These are phyloP conservation scores for Dendrocincla tyrannina DNA, from an alignment of 2,797 vertebrate genomes.

Conservation along the genomic window DNA sequence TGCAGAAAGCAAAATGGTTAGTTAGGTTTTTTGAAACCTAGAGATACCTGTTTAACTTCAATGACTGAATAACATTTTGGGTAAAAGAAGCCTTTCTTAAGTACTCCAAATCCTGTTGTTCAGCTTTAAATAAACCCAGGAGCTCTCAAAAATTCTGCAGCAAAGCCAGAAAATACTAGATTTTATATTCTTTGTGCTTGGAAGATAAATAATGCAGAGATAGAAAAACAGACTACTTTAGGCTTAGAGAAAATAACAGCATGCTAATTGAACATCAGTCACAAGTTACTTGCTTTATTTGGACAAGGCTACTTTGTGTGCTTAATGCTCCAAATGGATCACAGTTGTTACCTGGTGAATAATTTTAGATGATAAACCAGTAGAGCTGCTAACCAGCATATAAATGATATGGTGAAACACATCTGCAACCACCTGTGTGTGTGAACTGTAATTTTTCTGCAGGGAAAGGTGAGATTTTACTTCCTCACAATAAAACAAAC, in stretches of 20 bases:
- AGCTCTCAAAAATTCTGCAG: constrained; percentile 1
- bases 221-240: neutral
- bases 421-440: neutral
- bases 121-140: neutral
- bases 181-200: neutral
- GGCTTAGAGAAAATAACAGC: neutral
- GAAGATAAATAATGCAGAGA: constrained; percentile 8
- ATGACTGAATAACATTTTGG: neutral
- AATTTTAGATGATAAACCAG: neutral
- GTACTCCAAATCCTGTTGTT: neutral
- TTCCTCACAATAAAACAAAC: neutral
- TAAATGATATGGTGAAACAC: neutral
- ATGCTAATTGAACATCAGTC: neutral
- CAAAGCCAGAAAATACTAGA: neutral
- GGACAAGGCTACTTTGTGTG: neutral
- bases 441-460: neutral
- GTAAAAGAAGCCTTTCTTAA: neutral
- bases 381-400: neutral
- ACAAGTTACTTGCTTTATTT: neutral
- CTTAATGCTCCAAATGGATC: neutral
- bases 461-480: neutral
- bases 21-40: neutral
- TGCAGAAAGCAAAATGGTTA: neutral
- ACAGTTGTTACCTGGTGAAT: neutral
- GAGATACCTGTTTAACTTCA: neutral